Conservation (phyloP, 2,113 vertebrate genomes). For the Megaptera novaeangliae region DNA sequence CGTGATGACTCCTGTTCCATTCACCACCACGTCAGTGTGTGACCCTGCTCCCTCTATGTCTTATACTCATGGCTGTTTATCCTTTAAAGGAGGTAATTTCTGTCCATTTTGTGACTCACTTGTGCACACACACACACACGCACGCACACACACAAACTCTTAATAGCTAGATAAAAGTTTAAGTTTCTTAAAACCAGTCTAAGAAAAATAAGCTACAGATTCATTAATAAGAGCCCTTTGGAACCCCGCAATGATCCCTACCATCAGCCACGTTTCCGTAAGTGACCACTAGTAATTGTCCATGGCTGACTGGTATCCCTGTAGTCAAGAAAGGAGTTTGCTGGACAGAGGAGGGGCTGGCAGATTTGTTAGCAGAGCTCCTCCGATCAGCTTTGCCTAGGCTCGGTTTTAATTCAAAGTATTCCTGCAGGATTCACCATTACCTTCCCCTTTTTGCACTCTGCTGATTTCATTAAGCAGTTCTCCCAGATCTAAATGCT, state of each 20-base stretch:
- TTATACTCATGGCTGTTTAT: neutral
- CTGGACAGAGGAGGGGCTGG: conserved; percentile 30
- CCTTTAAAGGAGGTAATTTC: neutral
- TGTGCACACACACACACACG: too few species aligned
- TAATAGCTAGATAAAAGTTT: neutral
- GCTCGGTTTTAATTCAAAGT: conserved; percentile 69
- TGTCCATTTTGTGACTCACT: neutral
- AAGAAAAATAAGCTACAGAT: neutral
- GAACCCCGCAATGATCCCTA: neutral
- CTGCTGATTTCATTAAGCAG: conserved; percentile 62
- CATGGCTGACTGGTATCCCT: neutral
- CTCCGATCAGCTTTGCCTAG: conserved; percentile 27
- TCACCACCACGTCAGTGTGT: neutral
- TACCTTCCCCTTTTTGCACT: conserved; percentile 64
- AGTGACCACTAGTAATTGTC: neutral
- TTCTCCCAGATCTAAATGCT: conserved; percentile 59
- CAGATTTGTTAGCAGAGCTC: conserved; percentile 58
- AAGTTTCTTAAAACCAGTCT: neutral
- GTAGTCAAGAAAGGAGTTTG: neutral
- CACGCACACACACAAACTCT: neutral
- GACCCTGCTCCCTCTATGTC: neutral
- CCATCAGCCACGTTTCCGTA: neutral
- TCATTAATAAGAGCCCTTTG: neutral
- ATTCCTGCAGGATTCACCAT: conserved; percentile 67
- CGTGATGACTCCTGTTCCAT: too few species aligned